These are phyloP conservation scores for Stichodactyla helianthus DNA, from an alignment of 64 coral and sea anemone species.

Conservation along the genomic window DNA sequence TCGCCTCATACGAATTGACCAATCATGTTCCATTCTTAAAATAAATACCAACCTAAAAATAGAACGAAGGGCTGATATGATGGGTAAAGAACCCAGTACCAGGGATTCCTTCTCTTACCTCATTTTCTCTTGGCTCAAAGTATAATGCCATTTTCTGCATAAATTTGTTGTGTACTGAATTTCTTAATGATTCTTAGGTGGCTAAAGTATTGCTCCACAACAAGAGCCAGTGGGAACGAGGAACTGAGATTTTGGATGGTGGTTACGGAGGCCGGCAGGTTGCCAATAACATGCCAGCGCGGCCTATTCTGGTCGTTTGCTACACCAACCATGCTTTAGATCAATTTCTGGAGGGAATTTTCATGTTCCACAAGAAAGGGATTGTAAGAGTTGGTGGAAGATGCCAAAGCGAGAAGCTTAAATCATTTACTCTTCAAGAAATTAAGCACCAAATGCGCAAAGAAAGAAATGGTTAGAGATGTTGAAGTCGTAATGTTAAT, in stretches of 20 bases:
- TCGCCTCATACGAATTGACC: no score
- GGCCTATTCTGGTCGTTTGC: slow-evolving; percentile 77
- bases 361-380: slow-evolving; percentile 49
- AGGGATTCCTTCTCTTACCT: no score
- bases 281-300: background rate
- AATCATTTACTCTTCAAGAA: slow-evolving; percentile 25
- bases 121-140: no score
- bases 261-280: background rate
- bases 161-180: no score
- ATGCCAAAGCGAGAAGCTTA: slow-evolving; percentile 60
- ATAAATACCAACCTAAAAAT: no score
- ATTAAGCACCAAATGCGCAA: slow-evolving; percentile 52
- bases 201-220: slow-evolving; percentile 82
- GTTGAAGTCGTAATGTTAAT: no score
- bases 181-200: slow-evolving; percentile 25
- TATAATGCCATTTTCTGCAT: no score
- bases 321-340: slow-evolving; percentile 87
- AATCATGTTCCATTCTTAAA: no score
- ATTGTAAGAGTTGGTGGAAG: slow-evolving; percentile 65
- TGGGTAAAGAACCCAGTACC: no score
- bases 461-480: background rate
- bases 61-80: no score
- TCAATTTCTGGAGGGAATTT: slow-evolving; percentile 80
- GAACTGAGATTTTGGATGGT: slow-evolving; percentile 33
- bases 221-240: slow-evolving; percentile 66